A percentile compares a stretch with the other conserved stretches of the same genome.
phyloP scores from a whole-genome alignment of 2,888 invertebrate genomes.

The Acronicta aceris region DNA sequence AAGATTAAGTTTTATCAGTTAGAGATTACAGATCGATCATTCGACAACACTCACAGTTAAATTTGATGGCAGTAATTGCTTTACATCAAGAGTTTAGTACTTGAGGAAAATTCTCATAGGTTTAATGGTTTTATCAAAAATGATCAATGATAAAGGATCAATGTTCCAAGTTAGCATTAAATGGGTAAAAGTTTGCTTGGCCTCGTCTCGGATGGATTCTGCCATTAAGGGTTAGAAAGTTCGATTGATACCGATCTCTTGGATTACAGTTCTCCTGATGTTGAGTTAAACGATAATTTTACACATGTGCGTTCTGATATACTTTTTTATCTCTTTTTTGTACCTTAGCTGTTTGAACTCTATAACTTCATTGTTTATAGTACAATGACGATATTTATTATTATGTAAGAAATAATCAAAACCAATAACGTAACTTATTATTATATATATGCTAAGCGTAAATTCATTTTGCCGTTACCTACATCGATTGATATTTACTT shows the following conservation, averaged over 20 bases:
- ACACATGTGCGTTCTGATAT: constrained; percentile 6
- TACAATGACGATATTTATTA: background rate
- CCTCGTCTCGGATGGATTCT: constrained; percentile 57
- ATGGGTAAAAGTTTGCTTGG: constrained; percentile 54
- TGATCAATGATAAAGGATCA: constrained; percentile 50
- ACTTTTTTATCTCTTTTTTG: background rate
- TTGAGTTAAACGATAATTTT: constrained; percentile 31
- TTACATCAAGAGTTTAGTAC: constrained; percentile 28
- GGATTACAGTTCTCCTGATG: constrained; percentile 48
- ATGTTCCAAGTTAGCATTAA: constrained; percentile 54
- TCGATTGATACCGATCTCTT: constrained; percentile 60
- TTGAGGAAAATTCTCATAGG: constrained; percentile 34
- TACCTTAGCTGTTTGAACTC: background rate
- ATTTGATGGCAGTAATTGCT: constrained; percentile 32
- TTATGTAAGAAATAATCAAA: background rate
- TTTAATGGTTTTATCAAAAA: constrained; percentile 59
- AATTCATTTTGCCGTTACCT: background rate
- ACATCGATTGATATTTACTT: constrained; percentile 10
- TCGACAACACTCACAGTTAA: constrained; percentile 29
- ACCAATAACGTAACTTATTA: background rate
- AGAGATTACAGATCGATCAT: constrained; percentile 42
- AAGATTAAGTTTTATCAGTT: constrained; percentile 33
- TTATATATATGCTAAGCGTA: background rate
- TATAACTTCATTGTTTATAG: background rate
- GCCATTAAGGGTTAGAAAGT: constrained; percentile 58